A percentile compares a stretch with the other conserved stretches of the same genome.
Conservation (phyloP, 2,888 invertebrate genomes). For the Bugula neritina region DNA sequence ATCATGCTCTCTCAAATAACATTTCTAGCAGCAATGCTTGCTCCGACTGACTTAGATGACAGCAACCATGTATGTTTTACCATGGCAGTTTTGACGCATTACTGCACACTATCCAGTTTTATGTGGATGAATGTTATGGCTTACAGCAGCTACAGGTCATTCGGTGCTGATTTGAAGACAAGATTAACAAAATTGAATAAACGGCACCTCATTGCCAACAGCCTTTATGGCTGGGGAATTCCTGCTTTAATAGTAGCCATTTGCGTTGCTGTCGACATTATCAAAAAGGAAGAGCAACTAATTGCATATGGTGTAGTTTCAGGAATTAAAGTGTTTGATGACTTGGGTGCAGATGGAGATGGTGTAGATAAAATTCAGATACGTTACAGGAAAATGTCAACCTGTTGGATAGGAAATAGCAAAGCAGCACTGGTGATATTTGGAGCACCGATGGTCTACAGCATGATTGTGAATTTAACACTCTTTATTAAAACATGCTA, state of each 20-base stretch:
- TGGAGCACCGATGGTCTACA: slow-evolving; percentile 26
- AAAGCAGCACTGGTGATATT: slow-evolving; percentile 22
- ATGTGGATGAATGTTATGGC: slow-evolving; percentile 67
- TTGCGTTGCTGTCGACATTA: slow-evolving; percentile 44
- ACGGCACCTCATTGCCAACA: slow-evolving; percentile 45
- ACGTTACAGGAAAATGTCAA: slow-evolving; percentile 12
- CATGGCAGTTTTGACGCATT: slow-evolving; percentile 63
- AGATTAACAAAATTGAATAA: slow-evolving; percentile 35
- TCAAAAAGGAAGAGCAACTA: slow-evolving; percentile 26
- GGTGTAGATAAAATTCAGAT: not conserved
- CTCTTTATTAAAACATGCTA: slow-evolving; percentile 18
- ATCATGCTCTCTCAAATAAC: slow-evolving; percentile 46
- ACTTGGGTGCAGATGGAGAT: not conserved
- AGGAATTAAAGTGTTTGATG: not conserved
- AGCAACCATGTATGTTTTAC: slow-evolving; percentile 60
- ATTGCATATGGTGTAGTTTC: slow-evolving; percentile 22
- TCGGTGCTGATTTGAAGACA: slow-evolving; percentile 53
- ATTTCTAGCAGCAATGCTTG: slow-evolving; percentile 49
- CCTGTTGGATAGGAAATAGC: slow-evolving; percentile 24
- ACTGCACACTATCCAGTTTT: slow-evolving; percentile 62
- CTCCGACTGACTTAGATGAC: slow-evolving; percentile 59
- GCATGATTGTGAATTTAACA: slow-evolving; percentile 16
- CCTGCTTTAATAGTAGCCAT: slow-evolving; percentile 57
- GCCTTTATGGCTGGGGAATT: slow-evolving; percentile 64
- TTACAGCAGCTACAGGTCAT: slow-evolving; percentile 55